Evolutionary conservation across 1,140 invertebrate species (phyloP).

Genomic region (Diachasmimorpha longicaudata): DNA sequence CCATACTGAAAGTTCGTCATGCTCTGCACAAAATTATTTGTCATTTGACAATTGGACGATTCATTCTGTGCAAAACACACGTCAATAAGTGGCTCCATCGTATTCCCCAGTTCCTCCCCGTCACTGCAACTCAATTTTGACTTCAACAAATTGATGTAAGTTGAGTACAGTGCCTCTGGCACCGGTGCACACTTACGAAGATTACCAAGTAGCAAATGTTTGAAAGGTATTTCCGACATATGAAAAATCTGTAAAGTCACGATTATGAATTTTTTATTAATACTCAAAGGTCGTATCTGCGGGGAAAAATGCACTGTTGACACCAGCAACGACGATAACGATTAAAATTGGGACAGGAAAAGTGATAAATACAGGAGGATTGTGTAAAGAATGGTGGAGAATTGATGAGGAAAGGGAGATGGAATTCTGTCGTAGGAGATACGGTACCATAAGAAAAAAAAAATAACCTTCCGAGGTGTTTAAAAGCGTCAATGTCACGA

Average conservation of each 20-base stretch:
- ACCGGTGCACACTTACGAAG: constrained; percentile 31
- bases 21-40: constrained; percentile 16
- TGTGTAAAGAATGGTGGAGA: background rate
- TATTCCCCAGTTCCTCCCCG: constrained; percentile 32
- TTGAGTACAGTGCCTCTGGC: constrained; percentile 37
- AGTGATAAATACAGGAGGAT: background rate
- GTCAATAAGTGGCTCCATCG: constrained; percentile 44
- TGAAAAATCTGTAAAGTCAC: constrained; percentile 33
- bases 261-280: background rate
- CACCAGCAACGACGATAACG: background rate
- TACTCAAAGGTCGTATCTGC: background rate
- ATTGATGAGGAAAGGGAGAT: background rate
- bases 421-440: background rate
- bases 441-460: background rate
- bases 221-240: constrained; percentile 32
- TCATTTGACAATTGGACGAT: background rate
- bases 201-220: constrained; percentile 38
- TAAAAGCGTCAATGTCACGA: background rate
- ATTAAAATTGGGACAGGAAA: background rate
- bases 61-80: constrained; percentile 30
- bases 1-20: background rate
- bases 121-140: constrained; percentile 29
- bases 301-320: background rate
- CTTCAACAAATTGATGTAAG: constrained; percentile 32
- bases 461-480: background rate